Conservation (phyloP, 2,113 vertebrate genomes). For the Pedetes capensis region DNA sequence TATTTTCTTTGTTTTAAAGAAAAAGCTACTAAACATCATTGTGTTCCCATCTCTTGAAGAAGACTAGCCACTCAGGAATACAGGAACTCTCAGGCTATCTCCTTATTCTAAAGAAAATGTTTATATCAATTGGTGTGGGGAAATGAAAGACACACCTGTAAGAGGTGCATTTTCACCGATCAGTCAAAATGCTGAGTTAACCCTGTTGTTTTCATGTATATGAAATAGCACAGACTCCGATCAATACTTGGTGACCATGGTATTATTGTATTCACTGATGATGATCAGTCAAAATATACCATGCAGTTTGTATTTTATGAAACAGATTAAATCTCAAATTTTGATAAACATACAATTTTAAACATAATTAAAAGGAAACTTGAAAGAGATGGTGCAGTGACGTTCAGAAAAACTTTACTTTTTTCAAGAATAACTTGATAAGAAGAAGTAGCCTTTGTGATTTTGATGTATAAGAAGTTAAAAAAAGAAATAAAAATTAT, state of each 20-base stretch:
- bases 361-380: background rate
- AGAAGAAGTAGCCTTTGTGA: background rate
- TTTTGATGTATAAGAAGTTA: background rate
- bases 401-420: background rate
- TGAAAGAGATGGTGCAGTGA: background rate
- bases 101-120: background rate
- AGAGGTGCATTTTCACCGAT: background rate
- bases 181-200: background rate
- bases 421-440: background rate
- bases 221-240: background rate
- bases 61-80: background rate
- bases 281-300: background rate
- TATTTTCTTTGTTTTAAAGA: background rate
- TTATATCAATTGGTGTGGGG: background rate
- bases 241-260: background rate
- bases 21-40: background rate
- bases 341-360: background rate
- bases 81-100: background rate
- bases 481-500: background rate
- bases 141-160: background rate
- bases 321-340: background rate
- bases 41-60: background rate
- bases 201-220: background rate
- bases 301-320: background rate
- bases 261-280: background rate